Base-by-base conservation (phyloP, 2,797 vertebrate species). In the Clarias platycephalus region DNA sequence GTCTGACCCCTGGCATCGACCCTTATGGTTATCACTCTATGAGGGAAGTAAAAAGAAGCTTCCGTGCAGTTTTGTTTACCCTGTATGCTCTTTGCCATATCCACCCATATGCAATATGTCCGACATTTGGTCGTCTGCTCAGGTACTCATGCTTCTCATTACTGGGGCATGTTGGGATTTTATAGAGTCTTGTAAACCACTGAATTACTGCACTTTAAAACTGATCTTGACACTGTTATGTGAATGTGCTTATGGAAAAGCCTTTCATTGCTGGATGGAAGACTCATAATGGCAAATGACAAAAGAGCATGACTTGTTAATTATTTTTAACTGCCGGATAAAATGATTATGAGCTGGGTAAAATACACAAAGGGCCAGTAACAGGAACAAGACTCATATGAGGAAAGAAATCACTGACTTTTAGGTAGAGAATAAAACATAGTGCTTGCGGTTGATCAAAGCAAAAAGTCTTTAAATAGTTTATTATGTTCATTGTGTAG, bases 191-290 rank as follows among this genome's bases (percentile, higher is more conserved):
- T 95, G 95, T 95, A 95, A 96, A 95, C 88, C 92, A 75, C 91
- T 94, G 94, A 95, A 94, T 95, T 95, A 95, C 93, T 92, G 92
- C 94, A 93, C 94, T 95, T 94, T 95, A 93, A 94, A 95, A 95
- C 93, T 91, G 88, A 91, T 94, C 92, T 93, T 93, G 94, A 95
- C 95, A 95, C 92, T 92, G 92, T 94, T 95, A 95, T 91, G 90
- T 90, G 93, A 92, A 91, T 90, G 84, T 82, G 92, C 90, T 92
- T 93, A 93, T 91, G 92, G 91, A 92, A 83, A 92, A 91, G 91
- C 91, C 92, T 94, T 94, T 93, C 94, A 93, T 91, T 92, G 93
- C 89, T 40, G 86, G 89, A 92, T 91, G 85, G 66, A 91, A 91
- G 87, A 90, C 89, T 92, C 91, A 92, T 93, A 94, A 93, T 91